Base-by-base conservation (phyloP, 2,797 vertebrate genomes). In the Lophotriccus pileatus region DNA sequence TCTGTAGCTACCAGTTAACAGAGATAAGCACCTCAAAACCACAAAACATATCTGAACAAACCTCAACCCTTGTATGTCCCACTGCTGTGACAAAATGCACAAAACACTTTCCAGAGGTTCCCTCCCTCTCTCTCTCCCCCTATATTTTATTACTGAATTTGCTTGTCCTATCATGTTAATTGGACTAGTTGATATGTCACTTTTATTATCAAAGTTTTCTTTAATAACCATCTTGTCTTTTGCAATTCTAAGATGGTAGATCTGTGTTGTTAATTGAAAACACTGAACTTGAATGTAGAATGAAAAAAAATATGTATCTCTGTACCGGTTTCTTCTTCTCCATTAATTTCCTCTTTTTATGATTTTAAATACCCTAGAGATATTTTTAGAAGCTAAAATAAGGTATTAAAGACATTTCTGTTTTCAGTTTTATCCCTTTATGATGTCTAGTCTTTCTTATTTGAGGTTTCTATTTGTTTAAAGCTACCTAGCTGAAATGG, bases 391-490 rank as follows among this genome's bases (percentile, higher is more conserved):
- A 88, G 36, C 34, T 67, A 81, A 91, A 93, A 41, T 63, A 80
- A 79, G 50, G 41, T 39, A 94, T 93, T 90, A 69, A 93, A 93
- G 66, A 47, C 36, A 94, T 70, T 87, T 84, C n/a, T 93, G 39
- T 32, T 89, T 90, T 76, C 79, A 90, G 32, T 84, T 88, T 86
- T 82, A 47, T 72, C 58, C 28, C 67, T 75, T 67, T 50, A 87
- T 89, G 73, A 67, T 68, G 64, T 63, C 62, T 87, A 78, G 19
- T 39, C 27, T 70, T 74, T 81, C 49, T 87, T 68, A 80, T n/a
- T 81, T 74, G 69, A 89, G 89, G 36, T 83, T 94, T 89, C 49
- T 50, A 52, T 14, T 92, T 89, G 23, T 77, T 96, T 87, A 93
- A 91, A 93, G 49, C 55, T 66, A 87, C 50, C 47, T 84, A 75